Conservation (phyloP, 2,888 invertebrate species). For the Acheta domesticus region DNA sequence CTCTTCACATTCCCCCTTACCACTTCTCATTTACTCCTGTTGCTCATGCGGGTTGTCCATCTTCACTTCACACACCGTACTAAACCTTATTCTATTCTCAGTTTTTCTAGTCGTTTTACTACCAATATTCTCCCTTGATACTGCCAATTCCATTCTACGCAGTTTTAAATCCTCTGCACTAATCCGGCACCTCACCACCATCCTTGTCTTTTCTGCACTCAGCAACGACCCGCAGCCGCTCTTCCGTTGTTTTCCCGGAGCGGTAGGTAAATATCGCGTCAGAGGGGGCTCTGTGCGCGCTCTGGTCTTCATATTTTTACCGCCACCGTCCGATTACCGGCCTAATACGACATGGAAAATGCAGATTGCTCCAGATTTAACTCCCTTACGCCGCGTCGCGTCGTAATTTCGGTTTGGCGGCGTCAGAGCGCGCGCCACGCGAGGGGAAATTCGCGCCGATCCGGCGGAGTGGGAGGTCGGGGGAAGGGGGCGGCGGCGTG, state of each 20-base stretch:
- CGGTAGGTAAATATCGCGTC: background rate
- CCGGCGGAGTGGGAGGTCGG: background rate
- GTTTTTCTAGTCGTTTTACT: no score
- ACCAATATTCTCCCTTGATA: no score
- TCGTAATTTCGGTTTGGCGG: slow-evolving; percentile 8
- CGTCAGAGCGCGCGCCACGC: background rate
- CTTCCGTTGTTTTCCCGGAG: background rate
- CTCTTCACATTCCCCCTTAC: no score
- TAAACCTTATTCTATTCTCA: no score
- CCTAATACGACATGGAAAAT: slow-evolving; percentile 18
- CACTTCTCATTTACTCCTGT: no score
- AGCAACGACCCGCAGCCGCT: background rate
- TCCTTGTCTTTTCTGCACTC: background rate
- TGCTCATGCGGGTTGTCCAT: no score
- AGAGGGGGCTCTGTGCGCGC: background rate
- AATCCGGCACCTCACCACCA: background rate
- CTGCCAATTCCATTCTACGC: no score
- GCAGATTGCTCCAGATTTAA: slow-evolving; percentile 18
- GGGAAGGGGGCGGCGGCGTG: background rate
- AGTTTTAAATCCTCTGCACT: background rate
- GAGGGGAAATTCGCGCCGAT: background rate
- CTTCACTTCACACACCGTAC: no score
- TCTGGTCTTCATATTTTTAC: slow-evolving; percentile 3
- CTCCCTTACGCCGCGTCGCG: background rate
- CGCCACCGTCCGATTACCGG: background rate